phyloP scores from a whole-genome alignment of 2,113 vertebrate genomes.

The Holacanthus passer region DNA sequence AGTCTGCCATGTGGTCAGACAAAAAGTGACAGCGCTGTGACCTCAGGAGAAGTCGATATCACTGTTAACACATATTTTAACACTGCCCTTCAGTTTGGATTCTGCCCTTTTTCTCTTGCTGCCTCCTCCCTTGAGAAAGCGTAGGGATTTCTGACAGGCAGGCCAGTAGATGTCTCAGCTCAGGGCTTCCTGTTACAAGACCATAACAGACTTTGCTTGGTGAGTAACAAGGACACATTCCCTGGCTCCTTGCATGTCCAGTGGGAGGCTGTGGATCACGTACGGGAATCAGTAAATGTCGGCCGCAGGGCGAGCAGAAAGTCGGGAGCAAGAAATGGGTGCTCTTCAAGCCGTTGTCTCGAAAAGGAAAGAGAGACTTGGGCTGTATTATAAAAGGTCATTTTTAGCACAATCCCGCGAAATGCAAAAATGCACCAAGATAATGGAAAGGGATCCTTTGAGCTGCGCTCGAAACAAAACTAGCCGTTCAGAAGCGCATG shows the following conservation, averaged over 20 bases:
- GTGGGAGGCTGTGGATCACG: constrained; percentile 62
- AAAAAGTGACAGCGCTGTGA: neutral
- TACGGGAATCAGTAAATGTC: constrained; percentile 58
- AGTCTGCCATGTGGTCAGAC: neutral
- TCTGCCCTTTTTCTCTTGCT: constrained; percentile 37
- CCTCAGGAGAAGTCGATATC: constrained; percentile 13
- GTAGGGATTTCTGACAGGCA: constrained; percentile 45
- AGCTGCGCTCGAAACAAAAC: constrained; percentile 37
- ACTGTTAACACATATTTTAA: constrained; percentile 29
- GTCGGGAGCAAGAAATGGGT: constrained; percentile 13
- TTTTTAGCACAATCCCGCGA: neutral
- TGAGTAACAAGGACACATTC: constrained; percentile 77
- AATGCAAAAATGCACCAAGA: constrained; percentile 2
- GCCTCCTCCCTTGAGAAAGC: constrained; percentile 53
- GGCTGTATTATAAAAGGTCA: constrained; percentile 3
- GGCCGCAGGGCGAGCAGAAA: constrained; percentile 11
- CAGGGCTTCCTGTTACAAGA: constrained; percentile 72
- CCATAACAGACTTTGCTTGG: constrained; percentile 66
- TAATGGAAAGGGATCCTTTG: constrained; percentile 6
- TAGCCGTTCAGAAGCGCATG: constrained; percentile 7
- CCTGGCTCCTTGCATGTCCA: constrained; percentile 65
- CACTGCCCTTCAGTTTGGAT: constrained; percentile 24
- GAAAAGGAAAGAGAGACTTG: neutral
- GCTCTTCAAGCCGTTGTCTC: constrained; percentile 3
- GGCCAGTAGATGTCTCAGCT: constrained; percentile 64